Evolutionary conservation across 2,797 vertebrate genomes (phyloP).

Genomic region (Ctenosaura bakeri): DNA sequence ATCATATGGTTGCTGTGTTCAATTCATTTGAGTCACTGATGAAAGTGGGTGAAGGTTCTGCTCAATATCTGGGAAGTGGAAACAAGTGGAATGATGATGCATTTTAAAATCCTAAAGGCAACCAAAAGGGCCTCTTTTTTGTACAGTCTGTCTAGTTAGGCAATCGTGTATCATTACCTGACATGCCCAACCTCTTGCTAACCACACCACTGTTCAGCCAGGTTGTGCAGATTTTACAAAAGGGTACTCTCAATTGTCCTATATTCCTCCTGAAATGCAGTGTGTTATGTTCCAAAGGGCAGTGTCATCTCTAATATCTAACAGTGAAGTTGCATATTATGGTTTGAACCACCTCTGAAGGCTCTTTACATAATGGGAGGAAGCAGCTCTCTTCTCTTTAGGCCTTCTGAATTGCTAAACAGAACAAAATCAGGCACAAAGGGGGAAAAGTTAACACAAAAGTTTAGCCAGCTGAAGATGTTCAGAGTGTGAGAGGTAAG

Average conservation of each 20-base stretch:
- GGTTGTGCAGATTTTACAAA: neutral
- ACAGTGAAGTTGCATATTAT: neutral
- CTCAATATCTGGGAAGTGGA: no score
- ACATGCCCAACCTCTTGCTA: neutral
- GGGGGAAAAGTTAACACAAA: constrained; percentile 37
- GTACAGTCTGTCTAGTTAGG: neutral
- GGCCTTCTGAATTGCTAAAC: constrained; percentile 30
- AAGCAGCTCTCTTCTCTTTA: constrained; percentile 28
- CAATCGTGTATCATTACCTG: neutral
- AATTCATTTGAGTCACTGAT: neutral
- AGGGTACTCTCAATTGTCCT: neutral
- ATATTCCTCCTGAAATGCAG: neutral
- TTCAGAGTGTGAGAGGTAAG: constrained; percentile 25
- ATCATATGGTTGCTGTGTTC: neutral
- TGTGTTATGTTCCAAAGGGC: neutral
- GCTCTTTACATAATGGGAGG: neutral
- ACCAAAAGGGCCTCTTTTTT: neutral
- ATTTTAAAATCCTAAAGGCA: neutral
- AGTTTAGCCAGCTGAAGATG: constrained; percentile 21
- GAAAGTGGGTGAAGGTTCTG: neutral
- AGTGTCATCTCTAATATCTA: neutral
- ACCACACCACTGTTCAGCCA: neutral
- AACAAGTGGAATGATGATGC: no score
- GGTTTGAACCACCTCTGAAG: neutral
- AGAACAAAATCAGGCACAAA: constrained; percentile 25